These are phyloP conservation scores for Camptogramma bilineatum DNA, from an alignment of 2,888 invertebrate genomes.

Conservation along the genomic window DNA sequence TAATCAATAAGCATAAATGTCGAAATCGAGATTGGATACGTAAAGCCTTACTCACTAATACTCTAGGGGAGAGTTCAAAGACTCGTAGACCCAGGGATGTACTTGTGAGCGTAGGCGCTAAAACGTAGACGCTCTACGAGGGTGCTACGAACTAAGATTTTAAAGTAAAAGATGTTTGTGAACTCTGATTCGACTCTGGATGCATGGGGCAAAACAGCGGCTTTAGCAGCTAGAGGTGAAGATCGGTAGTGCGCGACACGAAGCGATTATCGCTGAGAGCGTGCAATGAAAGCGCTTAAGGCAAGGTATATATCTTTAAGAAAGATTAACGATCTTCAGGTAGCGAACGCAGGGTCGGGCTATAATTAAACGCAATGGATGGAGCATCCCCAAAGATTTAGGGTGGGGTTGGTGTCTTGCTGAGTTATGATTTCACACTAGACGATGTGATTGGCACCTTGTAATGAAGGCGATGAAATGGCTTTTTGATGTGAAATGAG, in stretches of 20 bases:
- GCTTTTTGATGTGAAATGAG: conserved; percentile 59
- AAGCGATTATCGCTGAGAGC: conserved; percentile 75
- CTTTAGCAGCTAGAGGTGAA: conserved; percentile 56
- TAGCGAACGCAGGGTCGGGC: conserved; percentile 76
- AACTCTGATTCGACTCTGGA: conserved; percentile 48
- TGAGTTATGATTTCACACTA: conserved; percentile 84
- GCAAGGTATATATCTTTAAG: conserved; percentile 82
- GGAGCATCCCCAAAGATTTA: conserved; percentile 81
- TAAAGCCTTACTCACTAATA: conserved; percentile 64
- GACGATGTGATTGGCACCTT: conserved; percentile 77
- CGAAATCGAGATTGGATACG: conserved; percentile 70
- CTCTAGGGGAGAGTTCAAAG: conserved; percentile 75
- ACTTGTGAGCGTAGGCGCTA: conserved; percentile 41
- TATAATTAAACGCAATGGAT: conserved; percentile 85
- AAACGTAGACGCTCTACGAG: conserved; percentile 34
- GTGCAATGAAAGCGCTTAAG: conserved; percentile 66
- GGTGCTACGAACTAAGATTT: conserved; percentile 14
- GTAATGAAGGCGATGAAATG: conserved; percentile 72
- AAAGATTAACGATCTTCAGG: conserved; percentile 85
- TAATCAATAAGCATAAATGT: conserved; percentile 83
- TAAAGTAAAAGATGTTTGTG: conserved; percentile 14
- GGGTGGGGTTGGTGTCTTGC: conserved; percentile 78
- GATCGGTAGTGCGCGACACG: conserved; percentile 61
- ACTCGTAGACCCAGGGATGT: conserved; percentile 63
- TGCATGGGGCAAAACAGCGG: conserved; percentile 50